phyloP scores from a whole-genome alignment of 2,888 invertebrate genomes.

The Aporophyla lueneburgensis region DNA sequence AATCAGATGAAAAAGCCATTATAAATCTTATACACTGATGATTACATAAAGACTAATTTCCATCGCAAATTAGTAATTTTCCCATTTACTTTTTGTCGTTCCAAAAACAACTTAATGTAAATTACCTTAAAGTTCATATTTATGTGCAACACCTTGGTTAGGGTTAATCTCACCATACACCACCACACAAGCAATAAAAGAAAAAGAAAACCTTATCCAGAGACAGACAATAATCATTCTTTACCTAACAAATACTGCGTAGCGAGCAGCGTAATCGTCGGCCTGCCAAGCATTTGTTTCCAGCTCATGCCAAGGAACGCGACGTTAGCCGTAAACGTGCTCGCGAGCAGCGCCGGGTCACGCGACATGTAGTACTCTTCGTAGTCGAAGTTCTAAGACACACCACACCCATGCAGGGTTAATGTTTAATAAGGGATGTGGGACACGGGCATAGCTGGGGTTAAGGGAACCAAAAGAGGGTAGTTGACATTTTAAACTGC shows the following conservation, averaged over 20 bases:
- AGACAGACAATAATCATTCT: conserved; percentile 35
- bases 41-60: background rate
- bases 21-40: background rate
- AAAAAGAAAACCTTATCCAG: conserved; percentile 28
- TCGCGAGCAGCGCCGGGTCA: conserved; percentile 98
- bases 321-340: conserved; percentile 98
- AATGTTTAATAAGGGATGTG: conserved; percentile 55
- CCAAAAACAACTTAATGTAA: background rate
- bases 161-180: conserved; percentile 21
- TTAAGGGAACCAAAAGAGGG: background rate
- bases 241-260: conserved; percentile 96
- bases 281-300: conserved; percentile 99
- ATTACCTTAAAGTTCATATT: background rate
- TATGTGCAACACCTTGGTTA: background rate
- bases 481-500: background rate
- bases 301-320: conserved; percentile 99
- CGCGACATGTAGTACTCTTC: conserved; percentile 99
- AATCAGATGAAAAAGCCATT: conserved; percentile 9
- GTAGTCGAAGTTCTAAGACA: conserved; percentile 95
- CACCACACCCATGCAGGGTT: conserved; percentile 82
- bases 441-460: conserved; percentile 35
- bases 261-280: conserved; percentile 97
- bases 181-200: conserved; percentile 26
- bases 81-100: background rate
- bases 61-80: background rate